These are phyloP conservation scores for Xenopus laevis DNA, from an alignment of 2,113 vertebrate species.

Conservation along the genomic window DNA sequence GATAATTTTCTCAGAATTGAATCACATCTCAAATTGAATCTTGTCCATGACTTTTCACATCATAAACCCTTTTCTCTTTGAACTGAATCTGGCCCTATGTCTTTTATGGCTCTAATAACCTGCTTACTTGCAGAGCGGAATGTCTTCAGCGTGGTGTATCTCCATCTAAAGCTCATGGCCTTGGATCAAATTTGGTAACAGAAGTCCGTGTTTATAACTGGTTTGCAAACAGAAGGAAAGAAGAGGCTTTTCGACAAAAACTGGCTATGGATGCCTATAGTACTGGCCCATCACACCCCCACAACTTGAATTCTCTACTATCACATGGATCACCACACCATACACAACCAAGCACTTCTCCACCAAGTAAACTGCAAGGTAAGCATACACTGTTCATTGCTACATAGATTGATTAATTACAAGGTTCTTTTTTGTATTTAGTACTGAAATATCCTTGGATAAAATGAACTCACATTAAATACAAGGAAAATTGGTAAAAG, in stretches of 20 bases:
- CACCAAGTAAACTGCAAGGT: constrained; percentile 85
- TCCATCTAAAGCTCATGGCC: constrained; percentile 92
- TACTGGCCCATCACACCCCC: constrained; percentile 68
- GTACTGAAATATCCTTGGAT: no score
- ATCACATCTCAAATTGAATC: no score
- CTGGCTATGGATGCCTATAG: constrained; percentile 91
- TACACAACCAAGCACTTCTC: constrained; percentile 81
- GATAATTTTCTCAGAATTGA: no score
- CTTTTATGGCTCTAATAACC: background rate
- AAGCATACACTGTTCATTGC: constrained; percentile 25
- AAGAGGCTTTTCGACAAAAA: constrained; percentile 96
- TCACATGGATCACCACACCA: constrained; percentile 88
- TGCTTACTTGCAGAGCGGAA: constrained; percentile 74
- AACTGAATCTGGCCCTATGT: no score
- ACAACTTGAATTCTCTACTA: constrained; percentile 81
- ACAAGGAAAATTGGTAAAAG: no score
- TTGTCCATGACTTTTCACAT: no score
- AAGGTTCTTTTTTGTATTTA: no score
- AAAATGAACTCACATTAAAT: no score
- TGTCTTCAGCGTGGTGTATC: constrained; percentile 96
- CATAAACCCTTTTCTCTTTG: no score
- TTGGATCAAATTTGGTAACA: constrained; percentile 95
- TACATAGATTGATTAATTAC: no score
- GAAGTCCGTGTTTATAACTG: constrained; percentile 98
- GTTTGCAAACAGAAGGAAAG: constrained; percentile 97